Base-by-base conservation (phyloP, 2,113 vertebrate species). In the Lophotis ruficrista region DNA sequence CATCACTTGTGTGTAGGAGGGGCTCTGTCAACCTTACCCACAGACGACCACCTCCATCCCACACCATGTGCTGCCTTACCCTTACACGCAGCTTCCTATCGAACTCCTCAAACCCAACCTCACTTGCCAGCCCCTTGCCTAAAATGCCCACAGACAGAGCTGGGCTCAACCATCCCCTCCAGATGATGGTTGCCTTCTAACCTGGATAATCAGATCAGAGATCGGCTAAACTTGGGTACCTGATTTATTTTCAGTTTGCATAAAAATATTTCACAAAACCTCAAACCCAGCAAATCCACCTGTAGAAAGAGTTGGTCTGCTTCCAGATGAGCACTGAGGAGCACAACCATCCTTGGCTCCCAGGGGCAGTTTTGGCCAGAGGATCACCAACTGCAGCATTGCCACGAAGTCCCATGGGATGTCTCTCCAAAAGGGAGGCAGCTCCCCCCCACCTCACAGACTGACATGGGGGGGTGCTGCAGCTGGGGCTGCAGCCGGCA, bases 391-490 rank as follows among this genome's bases (percentile, higher is more conserved):
- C 56, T 2, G 1, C 60, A 64, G 77, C 30, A 64, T 12, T 31
- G 20, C 50, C 0, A 0, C n/a, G 33, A 30, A 4, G 54, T 28
- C 3, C 33, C 16, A 12, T 2, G 5, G 37, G 45, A 62, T 48
- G 17, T 25, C 33, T 31, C 54, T 6, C 24, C 2, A 0, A 51
- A 57, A 57, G 53, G 51, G 41, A 72, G 28, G 37, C 43, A 88
- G 38, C 25, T 25, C n/a, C 33, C 14, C 10, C n/a, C 12, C 18
- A 43, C 47, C 51, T 61, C 81, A 28, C 35, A 77, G 53, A 35
- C 30, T 2, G 0, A 62, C 13, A 25, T 1, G 7, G n/a, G 15
- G 35, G 11, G 22, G 41, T 43, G 41, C 41, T 43, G 41, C 14
- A 13, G n/a, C 45, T 33, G 57, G 27, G 23, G 22, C 19, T 54